These are phyloP conservation scores for Drosophila biarmipes DNA, from an alignment of 1,140 invertebrate genomes.

Conservation along the genomic window DNA sequence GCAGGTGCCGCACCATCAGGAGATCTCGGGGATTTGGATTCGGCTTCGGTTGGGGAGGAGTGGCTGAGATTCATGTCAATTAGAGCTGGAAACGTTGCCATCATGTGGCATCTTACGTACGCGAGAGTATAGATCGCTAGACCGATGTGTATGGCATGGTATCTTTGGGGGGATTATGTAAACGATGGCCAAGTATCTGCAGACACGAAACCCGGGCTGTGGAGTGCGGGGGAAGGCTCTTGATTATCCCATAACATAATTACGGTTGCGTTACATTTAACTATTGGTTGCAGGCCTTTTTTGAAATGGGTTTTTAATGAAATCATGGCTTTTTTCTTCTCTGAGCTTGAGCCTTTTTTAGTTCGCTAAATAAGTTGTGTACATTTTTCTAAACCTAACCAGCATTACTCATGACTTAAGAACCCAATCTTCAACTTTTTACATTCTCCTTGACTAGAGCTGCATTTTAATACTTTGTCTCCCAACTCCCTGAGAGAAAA, in stretches of 20 bases:
- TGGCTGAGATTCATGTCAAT: conserved; percentile 38
- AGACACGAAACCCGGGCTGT: conserved; percentile 20
- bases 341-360: neutral
- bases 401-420: neutral
- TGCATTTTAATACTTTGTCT: neutral
- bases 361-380: neutral
- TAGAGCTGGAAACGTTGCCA: conserved; percentile 44
- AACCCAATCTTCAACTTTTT: neutral
- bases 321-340: neutral
- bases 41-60: conserved; percentile 6
- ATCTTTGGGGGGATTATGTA: conserved; percentile 42
- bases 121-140: conserved; percentile 39
- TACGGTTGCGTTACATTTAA: conserved; percentile 18
- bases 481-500: neutral
- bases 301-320: neutral
- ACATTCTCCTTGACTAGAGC: neutral
- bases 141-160: conserved; percentile 28
- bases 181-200: conserved; percentile 18
- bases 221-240: conserved; percentile 15
- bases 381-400: neutral
- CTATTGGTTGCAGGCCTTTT: conserved; percentile 5
- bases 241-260: conserved; percentile 41
- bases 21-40: conserved; percentile 17
- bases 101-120: conserved; percentile 46
- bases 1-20: conserved; percentile 35